phyloP scores from a whole-genome alignment of 2,888 invertebrate species.

The Herminia tarsipennalis region DNA sequence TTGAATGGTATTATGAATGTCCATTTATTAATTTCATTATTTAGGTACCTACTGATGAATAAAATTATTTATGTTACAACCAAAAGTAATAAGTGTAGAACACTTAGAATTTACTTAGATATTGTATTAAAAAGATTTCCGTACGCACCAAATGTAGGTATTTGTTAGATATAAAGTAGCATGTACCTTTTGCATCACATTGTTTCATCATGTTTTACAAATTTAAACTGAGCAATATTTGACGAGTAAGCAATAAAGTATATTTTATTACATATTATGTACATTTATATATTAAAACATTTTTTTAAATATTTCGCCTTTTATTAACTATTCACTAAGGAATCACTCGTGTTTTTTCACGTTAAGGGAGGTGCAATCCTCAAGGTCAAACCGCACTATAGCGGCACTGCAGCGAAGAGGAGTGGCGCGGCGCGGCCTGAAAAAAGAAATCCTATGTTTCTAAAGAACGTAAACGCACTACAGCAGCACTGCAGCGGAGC shows the following conservation, averaged over 20 bases:
- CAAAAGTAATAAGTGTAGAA: neutral
- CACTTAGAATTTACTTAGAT: neutral
- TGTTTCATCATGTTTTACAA: conserved; percentile 28
- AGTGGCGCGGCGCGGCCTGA: no score
- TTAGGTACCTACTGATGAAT: neutral
- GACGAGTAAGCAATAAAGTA: conserved; percentile 46
- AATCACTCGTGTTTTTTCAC: no score
- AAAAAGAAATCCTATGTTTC: no score
- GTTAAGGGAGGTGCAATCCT: no score
- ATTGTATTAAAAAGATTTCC: neutral
- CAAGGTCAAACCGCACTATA: no score
- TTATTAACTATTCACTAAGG: no score
- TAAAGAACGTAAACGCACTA: no score
- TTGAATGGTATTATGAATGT: conserved; percentile 22
- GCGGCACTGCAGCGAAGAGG: no score
- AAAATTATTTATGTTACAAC: neutral
- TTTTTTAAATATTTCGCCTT: neutral
- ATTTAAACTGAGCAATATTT: conserved; percentile 42
- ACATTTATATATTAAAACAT: conserved; percentile 39
- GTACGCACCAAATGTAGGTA: neutral
- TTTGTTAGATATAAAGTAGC: conserved; percentile 20
- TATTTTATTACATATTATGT: conserved; percentile 43
- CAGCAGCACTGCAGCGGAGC: no score
- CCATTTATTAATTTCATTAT: conserved; percentile 7
- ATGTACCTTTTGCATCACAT: no score